phyloP scores from a whole-genome alignment of 2,888 invertebrate species.

The Hydropsyche betteni region DNA sequence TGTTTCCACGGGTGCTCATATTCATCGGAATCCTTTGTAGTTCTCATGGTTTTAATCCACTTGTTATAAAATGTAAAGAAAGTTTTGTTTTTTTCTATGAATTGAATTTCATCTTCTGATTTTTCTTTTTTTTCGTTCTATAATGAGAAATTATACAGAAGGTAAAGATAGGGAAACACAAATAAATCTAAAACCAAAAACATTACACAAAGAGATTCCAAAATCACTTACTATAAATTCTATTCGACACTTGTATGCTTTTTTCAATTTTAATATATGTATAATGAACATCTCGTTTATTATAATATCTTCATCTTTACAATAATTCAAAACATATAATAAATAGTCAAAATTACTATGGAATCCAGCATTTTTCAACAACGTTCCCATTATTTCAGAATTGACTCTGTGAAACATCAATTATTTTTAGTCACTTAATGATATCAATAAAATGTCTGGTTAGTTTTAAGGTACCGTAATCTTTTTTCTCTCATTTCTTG shows the following conservation, averaged over 20 bases:
- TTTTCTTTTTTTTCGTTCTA: conserved; percentile 8
- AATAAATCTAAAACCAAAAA: too few relatives aligned
- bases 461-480: conserved; percentile 64
- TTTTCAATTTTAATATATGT: conserved; percentile 71
- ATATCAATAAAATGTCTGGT: background rate
- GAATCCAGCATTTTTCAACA: conserved; percentile 73
- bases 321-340: conserved; percentile 72
- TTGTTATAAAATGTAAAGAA: conserved; percentile 54
- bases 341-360: conserved; percentile 73
- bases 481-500: conserved; percentile 74
- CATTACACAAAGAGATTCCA: background rate
- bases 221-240: conserved; percentile 7
- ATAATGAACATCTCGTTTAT: conserved; percentile 71
- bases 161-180: too few relatives aligned
- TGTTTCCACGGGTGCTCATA: conserved; percentile 73
- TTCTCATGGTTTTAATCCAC: conserved; percentile 60
- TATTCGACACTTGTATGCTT: conserved; percentile 58
- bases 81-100: background rate
- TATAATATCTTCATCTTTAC: conserved; percentile 68
- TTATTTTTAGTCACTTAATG: conserved; percentile 38
- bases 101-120: background rate
- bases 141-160: background rate
- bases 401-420: conserved; percentile 70
- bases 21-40: conserved; percentile 58
- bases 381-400: conserved; percentile 76